Evolutionary conservation across 2,888 invertebrate species (phyloP), one percentile per base, ranked within the genome.

Genomic region (Ophonus ardosiacus): DNA sequence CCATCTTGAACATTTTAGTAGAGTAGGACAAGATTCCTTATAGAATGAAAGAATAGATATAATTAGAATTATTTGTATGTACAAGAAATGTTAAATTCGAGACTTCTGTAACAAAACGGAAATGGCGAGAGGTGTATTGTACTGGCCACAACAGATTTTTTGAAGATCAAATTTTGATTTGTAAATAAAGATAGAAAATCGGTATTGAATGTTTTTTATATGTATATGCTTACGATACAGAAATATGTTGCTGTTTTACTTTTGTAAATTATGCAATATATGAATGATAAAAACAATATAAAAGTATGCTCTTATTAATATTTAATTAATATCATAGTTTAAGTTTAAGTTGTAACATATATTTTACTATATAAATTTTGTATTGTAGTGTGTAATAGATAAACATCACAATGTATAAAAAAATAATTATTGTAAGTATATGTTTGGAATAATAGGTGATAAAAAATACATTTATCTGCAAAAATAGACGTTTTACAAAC

Each of bases 381-480:
- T 3, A 31, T 31, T 31, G 6, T 31, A 31, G 31, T 31, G 31
- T 31, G 31, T 31, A 31, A 31, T 31, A 31, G 4, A 31, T 31
- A 56, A 21, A 68, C 68, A 68, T 38, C 68, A 68, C 38, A 79
- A 79, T 79, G 79, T 21, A 57, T 17, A 59, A 51, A 17, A 4
- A 57, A 6, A n/a, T 79, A 38, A n/a, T 17, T 24, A 31, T 79
- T 79, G 79, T 79, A 79, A 79, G 79, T 79, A 40, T 40, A 38
- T 74, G 10, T 74, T 43, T 38, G 21, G 43, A 51, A 51, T 51
- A 18, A 15, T 24, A 38, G 18, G 21, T 24, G 21, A 65, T 18
- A 15, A 65, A 3, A 15, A 65, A 3, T 65, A 65, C 6, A 17
- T 10, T 17, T 17, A 24, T 13, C 13, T 17, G 21, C 31, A 65